Evolutionary conservation across 2,888 invertebrate genomes (phyloP).

Genomic region (Pimpla rufipes): DNA sequence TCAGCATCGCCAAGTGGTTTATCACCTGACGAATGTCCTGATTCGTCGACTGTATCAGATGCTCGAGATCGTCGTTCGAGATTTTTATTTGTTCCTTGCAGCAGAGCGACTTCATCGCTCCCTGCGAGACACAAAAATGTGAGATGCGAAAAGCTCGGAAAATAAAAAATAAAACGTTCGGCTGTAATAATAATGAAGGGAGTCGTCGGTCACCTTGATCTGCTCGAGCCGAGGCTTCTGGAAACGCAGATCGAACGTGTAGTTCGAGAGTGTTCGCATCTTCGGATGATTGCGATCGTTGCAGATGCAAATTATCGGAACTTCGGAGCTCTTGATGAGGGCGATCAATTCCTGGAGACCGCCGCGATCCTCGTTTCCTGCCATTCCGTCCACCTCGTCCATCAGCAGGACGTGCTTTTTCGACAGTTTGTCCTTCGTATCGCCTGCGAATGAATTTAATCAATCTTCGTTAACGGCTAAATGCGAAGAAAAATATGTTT

Average conservation of each 20-base stretch:
- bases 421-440: conserved; percentile 72
- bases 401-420: conserved; percentile 96
- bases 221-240: conserved; percentile 94
- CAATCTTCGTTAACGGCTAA: too few species aligned
- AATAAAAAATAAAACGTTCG: neutral
- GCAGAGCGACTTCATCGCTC: conserved; percentile 96
- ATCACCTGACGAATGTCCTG: conserved; percentile 97
- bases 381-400: conserved; percentile 99
- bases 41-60: conserved; percentile 94
- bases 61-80: conserved; percentile 90
- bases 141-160: neutral
- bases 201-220: conserved; percentile 93
- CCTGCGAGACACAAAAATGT: conserved; percentile 86
- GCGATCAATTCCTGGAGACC: conserved; percentile 97
- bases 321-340: conserved; percentile 94
- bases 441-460: conserved; percentile 52
- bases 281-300: conserved; percentile 98
- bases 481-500: neutral
- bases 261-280: conserved; percentile 96
- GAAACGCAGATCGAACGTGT: conserved; percentile 97
- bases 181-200: too few species aligned
- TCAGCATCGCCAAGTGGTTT: conserved; percentile 94
- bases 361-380: conserved; percentile 99
- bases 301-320: conserved; percentile 98
- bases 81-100: conserved; percentile 96